A percentile compares a stretch with the other conserved stretches of the same genome.
These are phyloP conservation scores for Oenanthe oenanthe DNA, from an alignment of 2,113 vertebrate genomes.

Conservation along the genomic window DNA sequence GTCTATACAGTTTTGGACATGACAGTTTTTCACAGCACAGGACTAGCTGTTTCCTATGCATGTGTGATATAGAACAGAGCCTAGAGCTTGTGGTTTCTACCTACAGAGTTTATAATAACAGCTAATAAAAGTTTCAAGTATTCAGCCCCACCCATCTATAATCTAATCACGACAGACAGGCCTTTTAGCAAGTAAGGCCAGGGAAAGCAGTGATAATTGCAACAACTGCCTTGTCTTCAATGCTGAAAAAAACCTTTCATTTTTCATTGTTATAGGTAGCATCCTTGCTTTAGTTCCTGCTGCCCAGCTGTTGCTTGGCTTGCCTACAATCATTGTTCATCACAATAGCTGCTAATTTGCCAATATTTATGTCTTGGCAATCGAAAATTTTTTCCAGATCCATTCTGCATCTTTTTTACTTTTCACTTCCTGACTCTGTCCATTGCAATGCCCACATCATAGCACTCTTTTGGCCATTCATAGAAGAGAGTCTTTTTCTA, in stretches of 20 bases:
- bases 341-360: background rate
- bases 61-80: accelerated
- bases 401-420: background rate
- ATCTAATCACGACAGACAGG: background rate
- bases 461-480: background rate
- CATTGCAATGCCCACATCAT: background rate
- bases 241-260: background rate
- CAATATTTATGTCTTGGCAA: background rate
- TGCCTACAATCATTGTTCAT: background rate
- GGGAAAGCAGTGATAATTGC: background rate
- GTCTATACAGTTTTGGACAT: background rate
- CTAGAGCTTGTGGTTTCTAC: background rate
- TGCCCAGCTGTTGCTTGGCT: background rate
- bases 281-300: background rate
- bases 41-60: background rate
- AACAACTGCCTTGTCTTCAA: background rate
- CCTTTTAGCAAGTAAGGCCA: background rate
- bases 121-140: background rate
- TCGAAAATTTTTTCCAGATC: background rate
- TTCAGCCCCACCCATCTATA: background rate
- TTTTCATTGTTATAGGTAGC: background rate
- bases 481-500: background rate
- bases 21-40: background rate
- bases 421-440: background rate
- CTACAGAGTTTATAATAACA: background rate